Conservation (phyloP, 2,113 vertebrate genomes). For the Leptobrachium ailaonicum region DNA sequence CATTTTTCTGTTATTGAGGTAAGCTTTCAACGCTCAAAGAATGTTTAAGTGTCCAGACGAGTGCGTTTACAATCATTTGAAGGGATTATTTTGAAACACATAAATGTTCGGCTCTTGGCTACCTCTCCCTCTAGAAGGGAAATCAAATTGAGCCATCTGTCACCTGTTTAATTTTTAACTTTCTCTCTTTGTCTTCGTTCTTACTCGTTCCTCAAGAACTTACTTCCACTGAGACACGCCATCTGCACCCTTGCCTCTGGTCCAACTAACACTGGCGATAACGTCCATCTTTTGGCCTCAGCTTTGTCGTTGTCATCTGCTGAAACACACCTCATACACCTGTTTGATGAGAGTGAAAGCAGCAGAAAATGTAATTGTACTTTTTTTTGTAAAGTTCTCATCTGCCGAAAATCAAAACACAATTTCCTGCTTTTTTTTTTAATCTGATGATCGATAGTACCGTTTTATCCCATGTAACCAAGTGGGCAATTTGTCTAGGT, state of each 20-base stretch:
- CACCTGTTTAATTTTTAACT: constrained; percentile 49
- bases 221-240: constrained; percentile 25
- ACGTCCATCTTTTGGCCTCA: background rate
- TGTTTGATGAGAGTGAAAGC: no score
- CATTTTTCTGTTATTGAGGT: no score
- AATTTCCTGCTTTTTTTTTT: no score
- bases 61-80: constrained; percentile 1
- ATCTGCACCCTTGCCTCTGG: constrained; percentile 34
- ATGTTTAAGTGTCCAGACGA: background rate
- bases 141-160: constrained; percentile 41
- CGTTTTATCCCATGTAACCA: no score
- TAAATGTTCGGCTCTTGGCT: constrained; percentile 37
- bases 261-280: constrained; percentile 29
- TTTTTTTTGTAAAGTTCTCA: no score
- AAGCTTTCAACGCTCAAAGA: no score
- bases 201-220: constrained; percentile 25
- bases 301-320: no score
- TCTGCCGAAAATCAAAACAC: no score
- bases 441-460: no score
- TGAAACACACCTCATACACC: no score
- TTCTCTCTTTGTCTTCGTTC: constrained; percentile 33
- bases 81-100: background rate
- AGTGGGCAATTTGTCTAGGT: no score
- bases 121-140: constrained; percentile 17
- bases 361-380: no score